Percentiles rank a stretch among this genome's conserved stretches.
These are phyloP conservation scores for Coregonus clupeaformis DNA, from an alignment of 2,113 vertebrate species.

Conservation along the genomic window DNA sequence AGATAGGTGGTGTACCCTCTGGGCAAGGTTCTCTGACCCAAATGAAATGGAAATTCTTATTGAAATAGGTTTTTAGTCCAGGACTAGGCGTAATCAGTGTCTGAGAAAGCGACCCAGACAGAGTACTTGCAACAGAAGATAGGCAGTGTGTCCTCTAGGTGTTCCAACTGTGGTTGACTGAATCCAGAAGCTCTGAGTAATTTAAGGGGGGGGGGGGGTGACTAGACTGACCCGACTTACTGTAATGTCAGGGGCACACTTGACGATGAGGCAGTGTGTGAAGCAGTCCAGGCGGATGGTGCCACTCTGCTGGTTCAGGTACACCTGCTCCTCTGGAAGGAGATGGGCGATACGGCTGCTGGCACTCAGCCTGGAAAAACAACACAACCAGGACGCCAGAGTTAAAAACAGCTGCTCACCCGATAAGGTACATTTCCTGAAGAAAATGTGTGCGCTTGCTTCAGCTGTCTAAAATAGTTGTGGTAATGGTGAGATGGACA, in stretches of 20 bases:
- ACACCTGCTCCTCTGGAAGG: conserved; percentile 96
- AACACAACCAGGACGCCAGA: conserved; percentile 13
- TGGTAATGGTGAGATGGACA: too few species aligned
- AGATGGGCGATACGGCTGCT: conserved; percentile 98
- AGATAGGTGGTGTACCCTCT: too few species aligned
- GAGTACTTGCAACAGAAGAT: background rate
- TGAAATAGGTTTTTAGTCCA: background rate
- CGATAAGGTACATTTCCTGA: background rate
- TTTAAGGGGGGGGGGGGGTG: too few species aligned
- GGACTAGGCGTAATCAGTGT: too few species aligned
- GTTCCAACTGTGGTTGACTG: background rate
- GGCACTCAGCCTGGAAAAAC: conserved; percentile 87
- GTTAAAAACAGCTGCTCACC: too few species aligned
- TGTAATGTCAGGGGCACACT: conserved; percentile 96
- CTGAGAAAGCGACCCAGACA: background rate
- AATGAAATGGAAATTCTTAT: background rate
- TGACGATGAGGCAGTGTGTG: conserved; percentile 98
- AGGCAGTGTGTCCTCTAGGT: background rate
- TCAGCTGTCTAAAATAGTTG: too few species aligned
- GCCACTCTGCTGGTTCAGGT: conserved; percentile 97
- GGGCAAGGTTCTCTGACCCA: background rate
- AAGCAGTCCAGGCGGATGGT: conserved; percentile 99
- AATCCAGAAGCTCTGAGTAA: background rate
- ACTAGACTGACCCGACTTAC: conserved; percentile 72
- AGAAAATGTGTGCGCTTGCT: too few species aligned